Conservation (phyloP, 2,888 invertebrate genomes). For the Clanis bilineata region DNA sequence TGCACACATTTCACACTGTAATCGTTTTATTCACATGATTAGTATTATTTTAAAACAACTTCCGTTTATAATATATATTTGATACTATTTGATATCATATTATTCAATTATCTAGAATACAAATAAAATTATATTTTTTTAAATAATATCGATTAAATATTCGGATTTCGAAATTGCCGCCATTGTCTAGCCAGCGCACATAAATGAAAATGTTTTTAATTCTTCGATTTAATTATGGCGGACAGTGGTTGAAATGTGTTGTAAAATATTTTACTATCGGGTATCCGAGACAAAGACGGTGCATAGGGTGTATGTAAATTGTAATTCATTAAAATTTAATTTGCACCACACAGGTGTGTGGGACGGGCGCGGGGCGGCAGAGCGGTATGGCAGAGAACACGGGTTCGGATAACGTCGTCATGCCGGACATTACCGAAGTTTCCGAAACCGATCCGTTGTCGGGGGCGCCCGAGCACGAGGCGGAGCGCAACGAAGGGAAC, state of each 20-base stretch:
- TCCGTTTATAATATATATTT: no score
- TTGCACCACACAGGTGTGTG: constrained; percentile 43
- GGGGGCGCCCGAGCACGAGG: constrained; percentile 84
- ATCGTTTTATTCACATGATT: no score
- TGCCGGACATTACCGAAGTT: constrained; percentile 87
- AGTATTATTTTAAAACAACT: no score
- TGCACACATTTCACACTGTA: no score
- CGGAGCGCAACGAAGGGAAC: constrained; percentile 76
- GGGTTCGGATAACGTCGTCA: constrained; percentile 85
- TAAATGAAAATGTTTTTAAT: constrained; percentile 48
- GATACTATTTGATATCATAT: no score
- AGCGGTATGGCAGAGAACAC: constrained; percentile 71
- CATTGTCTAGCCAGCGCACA: constrained; percentile 41
- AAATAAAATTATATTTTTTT: no score
- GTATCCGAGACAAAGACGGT: constrained; percentile 28
- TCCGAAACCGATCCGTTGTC: constrained; percentile 82
- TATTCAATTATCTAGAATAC: no score
- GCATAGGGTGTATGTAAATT: constrained; percentile 42
- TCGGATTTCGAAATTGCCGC: constrained; percentile 58
- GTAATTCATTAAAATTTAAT: constrained; percentile 41
- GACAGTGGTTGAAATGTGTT: constrained; percentile 42
- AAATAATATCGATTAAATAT: no score
- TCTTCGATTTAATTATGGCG: constrained; percentile 61
- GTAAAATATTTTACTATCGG: constrained; percentile 28
- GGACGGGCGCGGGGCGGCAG: constrained; percentile 55